Conservation (phyloP, 37 sponge, comb jelly and placozoan species). For the Petrosia ficiformis region DNA sequence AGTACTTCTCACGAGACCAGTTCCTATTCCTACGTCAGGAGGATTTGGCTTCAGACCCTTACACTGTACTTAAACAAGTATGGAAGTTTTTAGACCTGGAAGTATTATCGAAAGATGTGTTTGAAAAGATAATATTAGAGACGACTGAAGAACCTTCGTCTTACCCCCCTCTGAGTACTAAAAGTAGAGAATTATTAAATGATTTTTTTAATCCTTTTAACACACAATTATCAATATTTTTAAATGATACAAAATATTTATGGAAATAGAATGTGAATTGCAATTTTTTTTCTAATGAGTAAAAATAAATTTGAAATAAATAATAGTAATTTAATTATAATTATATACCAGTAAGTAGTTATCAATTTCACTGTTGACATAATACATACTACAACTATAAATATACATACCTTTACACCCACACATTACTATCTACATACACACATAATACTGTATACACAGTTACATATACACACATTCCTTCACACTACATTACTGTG, state of each 20-base stretch:
- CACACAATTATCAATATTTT: background rate
- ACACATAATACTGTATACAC: too few relatives aligned
- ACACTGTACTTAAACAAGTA: slow-evolving; percentile 12
- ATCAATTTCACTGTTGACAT: too few relatives aligned
- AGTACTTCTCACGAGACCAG: slow-evolving; percentile 28
- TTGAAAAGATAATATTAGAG: slow-evolving; percentile 10
- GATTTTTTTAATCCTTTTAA: slow-evolving; percentile 29
- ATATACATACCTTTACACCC: too few relatives aligned
- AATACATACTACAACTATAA: too few relatives aligned
- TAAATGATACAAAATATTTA: slow-evolving; percentile 15
- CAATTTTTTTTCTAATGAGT: too few relatives aligned
- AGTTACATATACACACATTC: too few relatives aligned
- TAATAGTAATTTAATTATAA: too few relatives aligned
- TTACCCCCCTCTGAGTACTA: background rate
- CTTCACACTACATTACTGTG: too few relatives aligned
- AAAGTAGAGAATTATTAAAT: slow-evolving; percentile 20
- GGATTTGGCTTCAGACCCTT: slow-evolving; percentile 27
- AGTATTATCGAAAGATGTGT: slow-evolving; percentile 3
- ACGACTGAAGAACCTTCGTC: background rate
- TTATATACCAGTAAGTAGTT: too few relatives aligned
- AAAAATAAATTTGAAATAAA: too few relatives aligned
- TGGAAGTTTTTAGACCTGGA: slow-evolving; percentile 40
- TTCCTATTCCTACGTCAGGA: slow-evolving; percentile 51
- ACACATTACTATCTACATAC: too few relatives aligned
- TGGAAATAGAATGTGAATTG: too few relatives aligned